A percentile compares a stretch with the other conserved stretches of the same genome.
Evolutionary conservation across 2,888 invertebrate species (phyloP).

Genomic region (Aspidiotus rigidus): DNA sequence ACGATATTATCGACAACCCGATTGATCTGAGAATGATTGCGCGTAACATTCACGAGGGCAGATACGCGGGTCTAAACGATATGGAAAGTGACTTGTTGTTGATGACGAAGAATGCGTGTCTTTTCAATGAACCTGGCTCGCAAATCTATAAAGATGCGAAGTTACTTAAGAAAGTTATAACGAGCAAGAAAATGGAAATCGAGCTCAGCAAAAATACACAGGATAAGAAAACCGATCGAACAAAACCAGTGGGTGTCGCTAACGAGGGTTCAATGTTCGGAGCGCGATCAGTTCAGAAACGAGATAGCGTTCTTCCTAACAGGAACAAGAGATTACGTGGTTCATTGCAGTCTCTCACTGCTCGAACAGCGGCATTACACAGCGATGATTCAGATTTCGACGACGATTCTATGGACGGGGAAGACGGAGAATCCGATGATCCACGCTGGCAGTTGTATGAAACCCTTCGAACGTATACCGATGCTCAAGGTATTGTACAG

Average conservation of each 20-base stretch:
- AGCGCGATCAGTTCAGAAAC: constrained; percentile 9
- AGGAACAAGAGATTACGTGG: constrained; percentile 45
- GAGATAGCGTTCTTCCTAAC: not conserved
- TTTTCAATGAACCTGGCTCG: constrained; percentile 93
- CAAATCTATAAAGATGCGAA: constrained; percentile 94
- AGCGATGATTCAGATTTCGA: constrained; percentile 56
- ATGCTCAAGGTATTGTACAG: constrained; percentile 44
- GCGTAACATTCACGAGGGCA: constrained; percentile 74
- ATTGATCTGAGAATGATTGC: constrained; percentile 92
- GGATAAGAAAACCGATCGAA: constrained; percentile 60
- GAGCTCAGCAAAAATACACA: constrained; percentile 56
- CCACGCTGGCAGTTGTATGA: constrained; percentile 88
- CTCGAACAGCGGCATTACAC: constrained; percentile 52
- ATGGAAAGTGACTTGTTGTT: constrained; percentile 81
- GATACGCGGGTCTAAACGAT: constrained; percentile 70
- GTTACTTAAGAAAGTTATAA: constrained; percentile 66
- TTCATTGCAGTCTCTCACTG: constrained; percentile 49
- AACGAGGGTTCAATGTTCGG: not conserved
- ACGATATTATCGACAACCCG: constrained; percentile 83
- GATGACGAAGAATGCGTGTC: constrained; percentile 90
- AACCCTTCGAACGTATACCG: constrained; percentile 59
- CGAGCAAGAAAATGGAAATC: constrained; percentile 59
- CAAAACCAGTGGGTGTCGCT: constrained; percentile 46
- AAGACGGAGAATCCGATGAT: constrained; percentile 54
- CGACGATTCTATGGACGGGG: constrained; percentile 53